phyloP scores from a whole-genome alignment of 1,140 invertebrate species.

The Atopsyche davidsoni region DNA sequence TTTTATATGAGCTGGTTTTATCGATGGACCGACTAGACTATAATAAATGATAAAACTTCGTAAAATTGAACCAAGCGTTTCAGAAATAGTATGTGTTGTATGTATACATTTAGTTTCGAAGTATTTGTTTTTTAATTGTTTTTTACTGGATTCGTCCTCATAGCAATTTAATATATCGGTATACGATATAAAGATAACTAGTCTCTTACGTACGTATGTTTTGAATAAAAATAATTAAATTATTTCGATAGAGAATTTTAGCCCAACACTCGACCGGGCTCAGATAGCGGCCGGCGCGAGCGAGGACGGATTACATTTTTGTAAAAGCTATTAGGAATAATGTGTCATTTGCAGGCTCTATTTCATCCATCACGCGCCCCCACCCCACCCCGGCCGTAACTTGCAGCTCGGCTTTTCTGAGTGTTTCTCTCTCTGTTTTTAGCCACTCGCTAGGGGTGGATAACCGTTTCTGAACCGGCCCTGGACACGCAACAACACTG shows the following conservation, averaged over 20 bases:
- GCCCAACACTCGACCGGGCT: too few species aligned
- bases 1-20: too few species aligned
- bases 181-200: too few species aligned
- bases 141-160: too few species aligned
- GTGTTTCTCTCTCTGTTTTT: background rate
- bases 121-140: too few species aligned
- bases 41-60: too few species aligned
- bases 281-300: background rate
- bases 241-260: background rate
- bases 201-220: background rate
- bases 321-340: conserved; percentile 30
- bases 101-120: too few species aligned
- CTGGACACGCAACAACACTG: too few species aligned
- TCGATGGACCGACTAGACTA: too few species aligned
- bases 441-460: conserved; percentile 1
- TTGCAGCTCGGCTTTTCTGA: background rate
- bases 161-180: too few species aligned
- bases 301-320: conserved; percentile 25
- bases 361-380: conserved; percentile 28
- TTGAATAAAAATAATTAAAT: background rate
- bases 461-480: background rate
- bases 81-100: too few species aligned
- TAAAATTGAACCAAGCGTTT: too few species aligned
- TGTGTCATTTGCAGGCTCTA: conserved; percentile 29
- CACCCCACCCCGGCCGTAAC: background rate